phyloP scores from a whole-genome alignment of 2,797 vertebrate genomes.

The Heliangelus exortis region DNA sequence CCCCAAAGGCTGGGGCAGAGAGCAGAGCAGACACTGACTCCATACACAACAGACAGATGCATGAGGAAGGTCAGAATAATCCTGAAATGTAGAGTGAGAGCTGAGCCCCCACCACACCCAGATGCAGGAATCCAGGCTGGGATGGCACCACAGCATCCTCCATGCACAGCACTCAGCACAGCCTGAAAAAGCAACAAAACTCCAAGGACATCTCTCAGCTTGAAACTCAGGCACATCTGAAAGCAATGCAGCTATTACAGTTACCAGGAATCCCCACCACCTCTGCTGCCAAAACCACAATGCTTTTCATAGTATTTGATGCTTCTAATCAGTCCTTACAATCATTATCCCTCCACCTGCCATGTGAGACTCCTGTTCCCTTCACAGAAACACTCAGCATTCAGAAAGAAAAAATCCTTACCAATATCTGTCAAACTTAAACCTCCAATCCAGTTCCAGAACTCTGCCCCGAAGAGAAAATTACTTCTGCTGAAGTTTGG shows the following conservation, averaged over 20 bases:
- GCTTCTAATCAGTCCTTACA: not conserved
- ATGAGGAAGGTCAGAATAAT: not conserved
- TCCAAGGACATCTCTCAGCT: not conserved
- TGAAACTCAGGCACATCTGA: not conserved
- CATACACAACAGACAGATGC: not conserved
- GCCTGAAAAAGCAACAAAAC: not conserved
- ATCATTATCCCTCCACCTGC: accelerated
- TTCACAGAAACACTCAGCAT: not conserved
- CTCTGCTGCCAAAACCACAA: not conserved
- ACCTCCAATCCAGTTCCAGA: not conserved
- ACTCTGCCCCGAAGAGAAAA: not conserved
- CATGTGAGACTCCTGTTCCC: not conserved
- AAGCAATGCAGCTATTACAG: not conserved
- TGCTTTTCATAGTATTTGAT: not conserved
- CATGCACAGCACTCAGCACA: not conserved
- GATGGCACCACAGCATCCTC: not conserved
- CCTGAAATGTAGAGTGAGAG: not conserved
- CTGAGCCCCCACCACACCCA: not conserved
- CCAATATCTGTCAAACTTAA: not conserved
- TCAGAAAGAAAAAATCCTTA: not conserved
- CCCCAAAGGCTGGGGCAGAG: not conserved
- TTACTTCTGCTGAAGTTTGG: not conserved
- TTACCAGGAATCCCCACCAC: not conserved
- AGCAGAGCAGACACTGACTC: not conserved
- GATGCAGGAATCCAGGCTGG: not conserved